phyloP scores from a whole-genome alignment of 2,113 vertebrate species.

The western clawed frog (Xenopus tropicalis) region DNA sequence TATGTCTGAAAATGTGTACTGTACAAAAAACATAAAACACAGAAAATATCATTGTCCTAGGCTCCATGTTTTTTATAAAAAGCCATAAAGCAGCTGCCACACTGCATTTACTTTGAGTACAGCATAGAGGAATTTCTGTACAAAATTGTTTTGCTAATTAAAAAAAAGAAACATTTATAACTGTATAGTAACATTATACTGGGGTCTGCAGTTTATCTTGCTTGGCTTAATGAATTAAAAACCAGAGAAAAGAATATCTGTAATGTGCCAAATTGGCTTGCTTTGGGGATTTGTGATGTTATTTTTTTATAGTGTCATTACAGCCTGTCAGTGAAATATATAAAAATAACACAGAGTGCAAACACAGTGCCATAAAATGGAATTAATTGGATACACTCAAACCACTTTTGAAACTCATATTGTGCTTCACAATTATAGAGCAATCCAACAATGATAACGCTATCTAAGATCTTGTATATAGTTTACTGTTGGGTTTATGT shows the following conservation, averaged over 20 bases:
- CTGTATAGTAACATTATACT: slow-evolving; percentile 34
- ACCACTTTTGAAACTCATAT: slow-evolving; percentile 47
- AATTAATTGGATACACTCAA: background rate
- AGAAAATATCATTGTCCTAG: slow-evolving; percentile 48
- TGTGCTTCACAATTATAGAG: slow-evolving; percentile 6
- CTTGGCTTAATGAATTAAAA: slow-evolving; percentile 46
- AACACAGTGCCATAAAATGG: slow-evolving; percentile 32
- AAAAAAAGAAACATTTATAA: slow-evolving; percentile 48
- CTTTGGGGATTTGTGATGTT: slow-evolving; percentile 47
- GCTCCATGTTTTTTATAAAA: slow-evolving; percentile 58
- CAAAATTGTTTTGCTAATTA: slow-evolving; percentile 42
- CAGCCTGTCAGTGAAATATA: background rate
- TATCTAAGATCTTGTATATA: slow-evolving; percentile 20
- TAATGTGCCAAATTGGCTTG: slow-evolving; percentile 38
- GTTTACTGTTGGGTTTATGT: slow-evolving; percentile 16
- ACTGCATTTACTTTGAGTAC: slow-evolving; percentile 49
- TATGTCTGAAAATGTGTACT: slow-evolving; percentile 49
- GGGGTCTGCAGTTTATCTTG: slow-evolving; percentile 39
- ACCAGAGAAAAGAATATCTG: slow-evolving; percentile 39
- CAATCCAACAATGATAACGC: slow-evolving; percentile 7
- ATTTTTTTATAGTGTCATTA: slow-evolving; percentile 38
- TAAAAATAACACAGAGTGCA: background rate
- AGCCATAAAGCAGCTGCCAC: slow-evolving; percentile 60
- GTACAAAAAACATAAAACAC: slow-evolving; percentile 48
- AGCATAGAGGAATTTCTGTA: slow-evolving; percentile 34